These are phyloP conservation scores for Campodea augens DNA, from an alignment of 1,140 invertebrate genomes.

Conservation along the genomic window DNA sequence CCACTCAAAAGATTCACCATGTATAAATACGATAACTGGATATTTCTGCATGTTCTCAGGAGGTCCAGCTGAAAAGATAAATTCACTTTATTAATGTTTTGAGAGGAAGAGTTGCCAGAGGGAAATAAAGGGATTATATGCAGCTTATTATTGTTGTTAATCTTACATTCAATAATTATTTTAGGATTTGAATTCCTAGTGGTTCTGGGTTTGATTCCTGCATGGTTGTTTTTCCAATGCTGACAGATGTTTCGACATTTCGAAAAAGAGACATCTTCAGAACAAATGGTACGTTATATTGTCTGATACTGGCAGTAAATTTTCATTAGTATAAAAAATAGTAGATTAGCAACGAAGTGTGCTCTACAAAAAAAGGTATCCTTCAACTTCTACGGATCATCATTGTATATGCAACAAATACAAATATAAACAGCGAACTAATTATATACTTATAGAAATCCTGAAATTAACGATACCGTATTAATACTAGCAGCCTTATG, in stretches of 20 bases:
- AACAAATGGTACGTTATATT: too few species aligned
- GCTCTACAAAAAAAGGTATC: too few species aligned
- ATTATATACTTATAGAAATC: too few species aligned
- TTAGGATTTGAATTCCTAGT: background rate
- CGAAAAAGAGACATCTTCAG: too few species aligned
- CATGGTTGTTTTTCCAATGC: background rate
- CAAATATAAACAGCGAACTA: too few species aligned
- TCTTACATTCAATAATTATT: background rate
- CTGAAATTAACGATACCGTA: too few species aligned
- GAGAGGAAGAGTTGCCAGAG: background rate
- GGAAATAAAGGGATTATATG: background rate
- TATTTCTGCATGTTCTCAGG: conserved; percentile 2
- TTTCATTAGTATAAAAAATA: too few species aligned
- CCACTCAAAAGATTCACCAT: conserved; percentile 92
- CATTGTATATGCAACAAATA: too few species aligned
- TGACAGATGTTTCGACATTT: background rate
- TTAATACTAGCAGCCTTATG: too few species aligned
- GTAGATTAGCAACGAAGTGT: too few species aligned
- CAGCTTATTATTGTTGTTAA: background rate
- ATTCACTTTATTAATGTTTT: background rate
- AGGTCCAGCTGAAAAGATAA: background rate
- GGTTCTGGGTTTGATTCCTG: background rate
- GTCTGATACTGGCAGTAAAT: too few species aligned
- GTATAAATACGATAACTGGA: conserved; percentile 81
- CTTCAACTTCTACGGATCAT: too few species aligned